Evolutionary conservation across 2,888 invertebrate genomes (phyloP), one percentile per base, ranked within the genome.

Genomic region (Eristalis pertinax): DNA sequence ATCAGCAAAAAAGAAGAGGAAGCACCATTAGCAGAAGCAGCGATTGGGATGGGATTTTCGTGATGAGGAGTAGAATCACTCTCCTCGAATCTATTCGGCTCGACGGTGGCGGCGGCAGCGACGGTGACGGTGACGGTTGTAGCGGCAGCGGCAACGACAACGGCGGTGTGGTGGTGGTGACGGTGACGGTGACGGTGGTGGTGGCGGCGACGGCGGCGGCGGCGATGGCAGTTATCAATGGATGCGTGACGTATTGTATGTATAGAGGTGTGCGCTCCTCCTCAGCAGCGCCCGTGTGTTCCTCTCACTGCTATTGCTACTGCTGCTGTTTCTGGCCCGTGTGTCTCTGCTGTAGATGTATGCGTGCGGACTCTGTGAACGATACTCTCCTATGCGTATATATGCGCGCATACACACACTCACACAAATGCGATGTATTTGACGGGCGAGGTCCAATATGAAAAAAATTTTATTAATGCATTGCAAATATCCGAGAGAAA

Each of bases 391-490:
- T 72, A 62, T 75, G 63, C 76, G 72, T 80, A 84, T 76, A 80
- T 75, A 73, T 84, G 50, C 75, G 72, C 84, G 72, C 87, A 75
- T 62, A 79, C 79, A 84, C 70, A 83, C 83, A 70, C 85, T 58
- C 64, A 70, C 67, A 72, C 58, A 62, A 77, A 89, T 88, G 86
- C 84, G 89, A 81, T 89, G 88, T 90, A 90, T 91, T 90, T 90
- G 90, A 92, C 92, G 92, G 92, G 92, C 92, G 92, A 92, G 92
- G 92, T 90, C 91, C 92, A 90, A 91, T 91, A 90, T 89, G 90
- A 90, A 90, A 91, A 91, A 90, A 88, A 89, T 73, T 84, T 74
- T 84, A 76, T 80, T 80, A 80, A 85, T 81, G 84, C 84, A 84
- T 84, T 88, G 81, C 88, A 77, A 84, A 76, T 74, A 77, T 78